These are phyloP conservation scores for Poecilia gillii DNA, from an alignment of 2,797 vertebrate species.

Conservation along the genomic window DNA sequence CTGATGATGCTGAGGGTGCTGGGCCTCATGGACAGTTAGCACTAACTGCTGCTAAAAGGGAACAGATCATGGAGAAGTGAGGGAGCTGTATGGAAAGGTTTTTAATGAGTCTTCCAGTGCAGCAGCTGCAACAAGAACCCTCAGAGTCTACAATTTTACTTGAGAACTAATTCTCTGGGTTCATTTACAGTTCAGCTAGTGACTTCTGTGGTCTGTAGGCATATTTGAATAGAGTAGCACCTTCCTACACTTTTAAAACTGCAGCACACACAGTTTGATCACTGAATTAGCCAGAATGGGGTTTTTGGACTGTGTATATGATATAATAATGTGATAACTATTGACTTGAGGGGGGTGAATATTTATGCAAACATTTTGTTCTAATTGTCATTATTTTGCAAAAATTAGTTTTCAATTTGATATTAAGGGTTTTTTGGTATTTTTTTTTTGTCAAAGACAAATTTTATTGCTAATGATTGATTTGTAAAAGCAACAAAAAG, in stretches of 20 bases:
- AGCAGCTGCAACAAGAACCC: conserved; percentile 13
- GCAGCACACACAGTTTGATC: background rate
- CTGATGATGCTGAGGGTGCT: conserved; percentile 5
- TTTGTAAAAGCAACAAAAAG: background rate
- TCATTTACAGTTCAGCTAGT: conserved; percentile 48
- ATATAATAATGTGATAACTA: background rate
- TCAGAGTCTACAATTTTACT: conserved; percentile 28
- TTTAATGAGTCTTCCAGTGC: conserved; percentile 27
- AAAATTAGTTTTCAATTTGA: background rate
- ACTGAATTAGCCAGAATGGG: background rate
- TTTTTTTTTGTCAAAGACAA: background rate
- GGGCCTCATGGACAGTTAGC: conserved; percentile 22
- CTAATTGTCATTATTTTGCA: background rate
- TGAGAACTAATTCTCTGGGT: conserved; percentile 29
- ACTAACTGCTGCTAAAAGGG: background rate
- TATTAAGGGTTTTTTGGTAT: background rate
- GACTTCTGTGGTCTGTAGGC: conserved; percentile 25
- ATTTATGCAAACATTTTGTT: background rate
- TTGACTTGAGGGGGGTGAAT: background rate
- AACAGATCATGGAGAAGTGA: conserved; percentile 1
- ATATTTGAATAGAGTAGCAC: background rate
- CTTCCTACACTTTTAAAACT: background rate
- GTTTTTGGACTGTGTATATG: background rate
- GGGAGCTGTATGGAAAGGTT: conserved; percentile 12
- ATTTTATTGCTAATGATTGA: background rate